Base-by-base conservation (phyloP, 2,888 invertebrate genomes). In the Phengaris alcon region DNA sequence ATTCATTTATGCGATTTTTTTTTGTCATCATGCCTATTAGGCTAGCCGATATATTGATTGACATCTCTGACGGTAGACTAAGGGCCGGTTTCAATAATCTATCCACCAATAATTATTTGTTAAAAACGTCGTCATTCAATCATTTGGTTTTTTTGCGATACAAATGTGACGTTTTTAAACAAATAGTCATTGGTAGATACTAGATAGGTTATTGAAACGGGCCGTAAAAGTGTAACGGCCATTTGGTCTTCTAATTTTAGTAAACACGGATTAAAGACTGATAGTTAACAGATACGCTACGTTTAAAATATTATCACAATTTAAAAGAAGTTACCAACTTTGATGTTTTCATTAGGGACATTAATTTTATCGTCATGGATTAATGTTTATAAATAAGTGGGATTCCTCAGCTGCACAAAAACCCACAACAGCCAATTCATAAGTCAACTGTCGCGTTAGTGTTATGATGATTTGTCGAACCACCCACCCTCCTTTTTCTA, bases 381-480 rank as follows among this genome's bases (percentile, higher is more conserved):
- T 72, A 72, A 72, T 72, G 72, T 35, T 72, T 54, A 12, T 72
- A 51, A 51, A 52, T 52, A 48, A n/a, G 70, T 70, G 2, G 35
- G 8, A 72, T 72, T 72, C 72, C 72, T 35, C 72, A 52, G 12
- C 22, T 51, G 22, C 52, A 51, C 12, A 6, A 51, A 10, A 22
- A 72, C 48, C 52, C 52, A 72, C 72, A 72, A 72, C 54, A 72
- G 52, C 52, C 81, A 79, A 79, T 78, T 77, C 77, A 78, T 80
- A 80, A 80, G 85, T 83, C 81, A 82, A 79, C 85, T 84, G 86
- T 84, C 87, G 82, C 81, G 80, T 80, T 79, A 76, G 80, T 84
- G 84, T 86, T 87, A 86, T 86, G 86, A 87, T 86, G 83, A 86
- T 87, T 86, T 85, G 85, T 86, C 84, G 84, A 81, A 78, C 81